Conservation (phyloP, 2,888 invertebrate genomes). For the Chymomyza amoena region DNA sequence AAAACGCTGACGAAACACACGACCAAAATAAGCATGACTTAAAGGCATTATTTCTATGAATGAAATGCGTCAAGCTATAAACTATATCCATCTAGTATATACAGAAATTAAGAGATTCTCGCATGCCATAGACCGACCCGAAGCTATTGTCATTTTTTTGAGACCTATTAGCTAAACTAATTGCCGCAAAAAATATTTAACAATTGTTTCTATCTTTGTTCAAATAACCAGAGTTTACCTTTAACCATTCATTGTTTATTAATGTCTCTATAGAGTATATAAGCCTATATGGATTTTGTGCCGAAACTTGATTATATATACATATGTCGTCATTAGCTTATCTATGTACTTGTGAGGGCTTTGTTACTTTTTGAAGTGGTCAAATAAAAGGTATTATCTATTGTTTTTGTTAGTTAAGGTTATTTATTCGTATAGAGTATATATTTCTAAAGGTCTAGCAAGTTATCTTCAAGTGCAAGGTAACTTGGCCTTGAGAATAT, state of each 20-base stretch:
- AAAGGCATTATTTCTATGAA: constrained; percentile 5
- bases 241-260: background rate
- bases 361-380: background rate
- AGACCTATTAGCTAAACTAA: constrained; percentile 16
- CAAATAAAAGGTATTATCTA: background rate
- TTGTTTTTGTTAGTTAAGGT: background rate
- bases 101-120: background rate
- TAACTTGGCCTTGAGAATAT: background rate
- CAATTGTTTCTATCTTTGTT: constrained; percentile 11
- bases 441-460: too few relatives aligned
- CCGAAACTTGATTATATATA: background rate
- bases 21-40: constrained; percentile 29
- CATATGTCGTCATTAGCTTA: background rate
- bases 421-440: background rate
- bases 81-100: background rate
- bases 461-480: too few relatives aligned
- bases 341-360: background rate
- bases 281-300: constrained; percentile 6
- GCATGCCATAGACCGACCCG: background rate
- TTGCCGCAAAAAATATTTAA: constrained; percentile 21
- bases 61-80: background rate
- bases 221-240: background rate
- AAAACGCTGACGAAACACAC: constrained; percentile 18
- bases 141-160: background rate
- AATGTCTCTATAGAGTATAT: background rate